Evolutionary conservation across 2,888 invertebrate genomes (phyloP), one percentile per base, ranked within the genome.

Genomic region (Acronicta alni): DNA sequence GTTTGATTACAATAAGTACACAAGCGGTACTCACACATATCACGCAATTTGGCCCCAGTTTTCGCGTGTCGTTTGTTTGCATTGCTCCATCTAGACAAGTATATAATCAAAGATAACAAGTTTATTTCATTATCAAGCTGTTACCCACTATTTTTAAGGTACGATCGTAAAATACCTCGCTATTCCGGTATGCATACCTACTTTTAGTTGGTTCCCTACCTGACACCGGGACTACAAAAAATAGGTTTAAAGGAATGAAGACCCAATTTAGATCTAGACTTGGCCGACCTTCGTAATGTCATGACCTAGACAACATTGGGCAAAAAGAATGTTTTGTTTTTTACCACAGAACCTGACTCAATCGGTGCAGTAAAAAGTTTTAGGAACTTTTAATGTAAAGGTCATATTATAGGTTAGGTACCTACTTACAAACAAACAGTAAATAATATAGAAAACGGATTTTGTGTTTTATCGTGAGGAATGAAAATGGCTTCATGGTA

Each of bases 261-360:
- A 71, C 68, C 82, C 79, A 83, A 86, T 65, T 77, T 77, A 69
- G 68, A 72, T 78, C 71, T 74, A 74, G 63, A 75, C 60, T 66
- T 41, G 2, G 20, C 20, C 58, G 84, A 87, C 89, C 89, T 89
- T 85, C 78, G 38, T 65, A 78, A 81, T 78, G 85, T 85, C 89
- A 79, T 85, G 88, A 88, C 86, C 88, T 85, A 85, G 82, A 83
- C 80, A 59, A 64, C 57, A 67, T 65, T 67, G 69, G 49, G 51
- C 75, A 80, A 80, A 79, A 79, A 72, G 42, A 61, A 12, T 49
- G 55, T 45, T 9, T 41, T 41, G 16, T 41, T 68, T 77, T 73
- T 75, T 69, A 35, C 45, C 68, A 15, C 20, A 46, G 3, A 41
- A 43, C 23, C 23, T 43, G 32, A 38, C 48, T 41, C 46, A 42